These are phyloP conservation scores for Eucera pruinosa DNA, from an alignment of 2,888 invertebrate species.

Conservation along the genomic window DNA sequence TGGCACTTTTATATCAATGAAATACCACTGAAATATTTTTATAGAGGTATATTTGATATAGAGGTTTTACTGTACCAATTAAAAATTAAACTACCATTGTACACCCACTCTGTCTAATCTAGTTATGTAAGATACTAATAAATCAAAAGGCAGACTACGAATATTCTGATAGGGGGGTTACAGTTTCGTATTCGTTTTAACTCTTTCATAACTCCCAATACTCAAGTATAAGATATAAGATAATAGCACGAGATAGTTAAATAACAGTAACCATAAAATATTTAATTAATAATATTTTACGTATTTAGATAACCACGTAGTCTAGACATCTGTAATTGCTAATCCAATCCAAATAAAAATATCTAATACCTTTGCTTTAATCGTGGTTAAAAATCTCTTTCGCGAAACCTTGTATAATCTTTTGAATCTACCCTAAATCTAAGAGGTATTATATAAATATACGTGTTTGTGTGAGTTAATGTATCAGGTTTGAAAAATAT, in stretches of 20 bases:
- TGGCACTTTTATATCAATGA: too few species aligned
- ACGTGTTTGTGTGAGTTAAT: too few species aligned
- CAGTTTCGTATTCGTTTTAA: conserved; percentile 6
- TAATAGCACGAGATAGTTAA: too few species aligned
- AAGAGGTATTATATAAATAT: not conserved
- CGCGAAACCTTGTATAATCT: not conserved
- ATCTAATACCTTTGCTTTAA: not conserved
- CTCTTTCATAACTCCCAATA: too few species aligned
- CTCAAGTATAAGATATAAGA: too few species aligned
- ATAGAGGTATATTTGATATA: too few species aligned
- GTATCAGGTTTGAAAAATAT: not conserved
- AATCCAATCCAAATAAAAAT: not conserved
- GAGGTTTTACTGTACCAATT: too few species aligned
- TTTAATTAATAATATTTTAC: not conserved
- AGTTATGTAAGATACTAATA: conserved; percentile 27
- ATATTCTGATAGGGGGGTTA: conserved; percentile 21
- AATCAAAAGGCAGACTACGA: conserved; percentile 17
- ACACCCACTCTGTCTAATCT: conserved; percentile 6
- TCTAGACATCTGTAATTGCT: too few species aligned
- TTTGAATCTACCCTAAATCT: not conserved
- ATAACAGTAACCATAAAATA: not conserved
- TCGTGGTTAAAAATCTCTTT: too few species aligned
- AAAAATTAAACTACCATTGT: not conserved
- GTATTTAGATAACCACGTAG: too few species aligned
- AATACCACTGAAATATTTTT: too few species aligned